Evolutionary conservation across 2,113 vertebrate species (phyloP).

Genomic region (Crypturellus undulatus): DNA sequence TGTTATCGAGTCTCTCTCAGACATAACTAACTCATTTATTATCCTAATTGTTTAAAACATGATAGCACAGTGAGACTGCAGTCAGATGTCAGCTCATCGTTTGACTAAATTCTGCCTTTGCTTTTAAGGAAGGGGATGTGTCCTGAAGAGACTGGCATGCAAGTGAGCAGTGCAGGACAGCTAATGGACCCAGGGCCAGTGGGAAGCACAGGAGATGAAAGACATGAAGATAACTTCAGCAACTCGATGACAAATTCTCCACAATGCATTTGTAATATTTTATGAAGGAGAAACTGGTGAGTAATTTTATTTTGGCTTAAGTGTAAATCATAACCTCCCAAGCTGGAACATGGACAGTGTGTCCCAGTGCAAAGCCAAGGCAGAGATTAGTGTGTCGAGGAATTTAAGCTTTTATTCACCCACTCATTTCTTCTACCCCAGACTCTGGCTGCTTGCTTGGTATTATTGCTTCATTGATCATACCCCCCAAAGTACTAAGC

Average conservation of each 20-base stretch:
- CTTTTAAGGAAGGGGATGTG: background rate
- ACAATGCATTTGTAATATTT: rapidly evolving
- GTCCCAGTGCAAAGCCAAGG: background rate
- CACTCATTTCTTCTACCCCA: background rate
- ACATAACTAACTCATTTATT: background rate
- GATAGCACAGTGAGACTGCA: rapidly evolving
- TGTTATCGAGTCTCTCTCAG: background rate
- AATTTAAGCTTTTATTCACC: background rate
- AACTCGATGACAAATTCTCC: background rate
- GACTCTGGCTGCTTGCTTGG: background rate
- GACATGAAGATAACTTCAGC: background rate
- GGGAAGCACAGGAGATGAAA: background rate
- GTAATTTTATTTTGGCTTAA: background rate
- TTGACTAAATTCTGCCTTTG: background rate
- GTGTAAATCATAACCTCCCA: background rate
- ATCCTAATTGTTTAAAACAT: background rate
- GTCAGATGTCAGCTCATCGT: background rate
- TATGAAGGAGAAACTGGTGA: background rate
- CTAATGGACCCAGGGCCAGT: background rate
- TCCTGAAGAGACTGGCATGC: background rate
- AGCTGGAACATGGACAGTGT: too few species aligned
- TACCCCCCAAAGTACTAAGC: too few species aligned
- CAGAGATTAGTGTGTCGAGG: background rate
- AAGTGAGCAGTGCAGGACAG: background rate
- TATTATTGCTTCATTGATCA: background rate